Evolutionary conservation across 2,113 vertebrate genomes (phyloP), one percentile per base, ranked within the genome.

Genomic region (Hiodon tergisus): DNA sequence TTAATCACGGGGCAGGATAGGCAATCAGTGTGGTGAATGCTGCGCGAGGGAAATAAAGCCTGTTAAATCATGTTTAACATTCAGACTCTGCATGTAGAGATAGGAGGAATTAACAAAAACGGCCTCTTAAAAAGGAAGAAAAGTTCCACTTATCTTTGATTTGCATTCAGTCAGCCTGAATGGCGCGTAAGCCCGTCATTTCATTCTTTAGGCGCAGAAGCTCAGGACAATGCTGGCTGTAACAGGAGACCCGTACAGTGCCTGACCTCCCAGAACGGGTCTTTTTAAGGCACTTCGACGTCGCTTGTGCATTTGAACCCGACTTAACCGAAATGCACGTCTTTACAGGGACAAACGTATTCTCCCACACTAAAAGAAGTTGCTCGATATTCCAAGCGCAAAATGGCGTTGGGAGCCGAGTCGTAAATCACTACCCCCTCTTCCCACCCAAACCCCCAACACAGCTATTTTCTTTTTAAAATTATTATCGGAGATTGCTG

Each of bases 81-180:
- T 89, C 89, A 89, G 89, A 86, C 82, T 88, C 90, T 92, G 93
- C 88, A 80, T 78, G 87, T 79, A 75, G 82, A 93, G 93, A 94
- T 94, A 94, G 88, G 85, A 84, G 79, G 80, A 85, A 86, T 83
- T 82, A 76, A 78, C 76, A 85, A 87, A 87, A 88, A 90, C 62
- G 85, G 83, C 88, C 85, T 86, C 89, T 91, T 90, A 90, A 89
- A 91, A 76, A 71, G 71, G 50, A 90, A 91, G 90, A 92, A 94
- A 93, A 93, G 90, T 93, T 92, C 89, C 92, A 92, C 92, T 94
- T 94, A 94, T 94, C 92, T 90, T 92, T 90, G 91, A 91, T 93
- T 92, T 93, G 91, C 92, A 94, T 93, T 94, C 92, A 91, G 87
- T 78, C 86, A 90, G 90, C 84, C 88, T 92, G 91, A 93, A 93